Evolutionary conservation across 23 tunicate genomes (phyloP).

Genomic region (Clavelina lepadiformis): DNA sequence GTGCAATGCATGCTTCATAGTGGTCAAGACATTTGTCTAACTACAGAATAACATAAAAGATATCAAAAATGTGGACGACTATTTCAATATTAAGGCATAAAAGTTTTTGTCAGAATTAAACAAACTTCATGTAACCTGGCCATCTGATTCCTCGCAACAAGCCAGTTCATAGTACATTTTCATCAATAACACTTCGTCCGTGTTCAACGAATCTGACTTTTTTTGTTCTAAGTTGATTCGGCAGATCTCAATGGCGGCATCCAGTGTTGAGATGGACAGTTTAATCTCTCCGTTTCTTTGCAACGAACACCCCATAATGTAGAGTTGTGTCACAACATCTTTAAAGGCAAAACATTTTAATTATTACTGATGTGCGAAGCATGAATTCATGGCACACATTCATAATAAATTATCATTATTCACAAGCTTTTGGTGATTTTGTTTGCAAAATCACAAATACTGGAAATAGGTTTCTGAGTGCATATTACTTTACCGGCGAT

Average conservation of each 20-base stretch:
- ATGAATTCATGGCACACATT: too few species aligned
- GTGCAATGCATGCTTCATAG: background rate
- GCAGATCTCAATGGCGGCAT: conserved; percentile 8
- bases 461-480: too few species aligned
- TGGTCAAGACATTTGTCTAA: background rate
- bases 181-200: conserved; percentile 5
- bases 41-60: background rate
- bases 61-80: too few species aligned
- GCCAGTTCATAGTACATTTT: conserved; percentile 17
- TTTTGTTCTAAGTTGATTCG: background rate
- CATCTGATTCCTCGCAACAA: background rate
- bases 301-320: conserved; percentile 6
- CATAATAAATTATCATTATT: too few species aligned
- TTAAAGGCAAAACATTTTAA: too few species aligned
- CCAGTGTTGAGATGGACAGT: background rate
- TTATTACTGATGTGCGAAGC: too few species aligned
- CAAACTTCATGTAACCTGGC: background rate
- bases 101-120: too few species aligned
- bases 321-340: conserved; percentile 13
- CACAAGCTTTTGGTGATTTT: too few species aligned
- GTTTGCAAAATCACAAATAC: too few species aligned
- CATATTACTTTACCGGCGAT: too few species aligned
- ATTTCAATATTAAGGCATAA: too few species aligned
- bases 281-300: background rate
- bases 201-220: background rate